Evolutionary conservation across 2,797 vertebrate genomes (phyloP).

Genomic region (Dallia pectoralis): DNA sequence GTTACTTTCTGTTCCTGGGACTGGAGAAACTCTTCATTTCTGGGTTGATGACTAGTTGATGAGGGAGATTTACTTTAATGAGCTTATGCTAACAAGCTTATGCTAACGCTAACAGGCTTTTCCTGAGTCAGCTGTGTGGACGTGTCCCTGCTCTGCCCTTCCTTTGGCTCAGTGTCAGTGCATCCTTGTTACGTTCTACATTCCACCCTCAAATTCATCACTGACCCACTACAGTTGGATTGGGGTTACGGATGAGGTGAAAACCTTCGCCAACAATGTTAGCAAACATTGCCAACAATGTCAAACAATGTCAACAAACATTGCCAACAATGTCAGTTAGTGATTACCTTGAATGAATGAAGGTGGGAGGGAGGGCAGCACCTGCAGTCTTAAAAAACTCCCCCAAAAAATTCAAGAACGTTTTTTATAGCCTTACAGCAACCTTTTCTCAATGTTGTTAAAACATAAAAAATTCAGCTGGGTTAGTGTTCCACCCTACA

Average conservation of each 20-base stretch:
- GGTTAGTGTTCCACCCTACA: no score
- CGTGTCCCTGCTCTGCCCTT: background rate
- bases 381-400: no score
- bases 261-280: background rate
- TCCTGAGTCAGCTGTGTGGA: conserved; percentile 47
- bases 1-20: background rate
- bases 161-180: background rate
- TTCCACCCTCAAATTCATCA: background rate
- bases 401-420: no score
- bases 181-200: background rate
- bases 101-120: conserved; percentile 34
- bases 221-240: background rate
- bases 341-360: background rate
- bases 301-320: background rate
- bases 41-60: conserved; percentile 37
- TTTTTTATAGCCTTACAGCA: no score
- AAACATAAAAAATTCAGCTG: no score
- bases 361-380: background rate
- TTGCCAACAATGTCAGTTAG: background rate
- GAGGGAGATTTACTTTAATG: conserved; percentile 58
- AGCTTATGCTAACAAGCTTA: conserved; percentile 60
- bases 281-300: background rate
- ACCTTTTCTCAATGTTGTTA: no score
- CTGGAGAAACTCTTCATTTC: background rate
- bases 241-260: background rate